Percentiles rank a stretch among this genome's conserved stretches.
Evolutionary conservation across 2,888 invertebrate genomes (phyloP).

Genomic region (Conops quadrifasciatus): DNA sequence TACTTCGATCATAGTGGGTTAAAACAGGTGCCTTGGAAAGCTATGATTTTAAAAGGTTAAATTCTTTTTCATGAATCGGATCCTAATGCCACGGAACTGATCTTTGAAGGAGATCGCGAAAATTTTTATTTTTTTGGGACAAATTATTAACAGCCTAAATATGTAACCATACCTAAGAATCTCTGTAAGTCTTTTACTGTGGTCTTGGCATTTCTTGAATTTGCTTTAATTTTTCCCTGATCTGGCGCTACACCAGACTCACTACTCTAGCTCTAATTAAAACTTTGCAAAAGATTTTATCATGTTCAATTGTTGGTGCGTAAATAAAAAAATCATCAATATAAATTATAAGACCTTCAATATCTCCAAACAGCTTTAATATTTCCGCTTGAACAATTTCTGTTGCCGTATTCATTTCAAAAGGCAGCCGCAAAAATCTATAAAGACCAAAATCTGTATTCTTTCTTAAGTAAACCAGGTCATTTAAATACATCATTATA

Average conservation of each 20-base stretch:
- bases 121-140: slow-evolving; percentile 37
- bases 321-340: slow-evolving; percentile 42
- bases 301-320: slow-evolving; percentile 33
- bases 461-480: no score
- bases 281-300: slow-evolving; percentile 34
- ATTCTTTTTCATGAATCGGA: slow-evolving; percentile 32
- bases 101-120: slow-evolving; percentile 37
- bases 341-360: slow-evolving; percentile 37
- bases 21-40: slow-evolving; percentile 31
- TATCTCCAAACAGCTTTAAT: slow-evolving; percentile 37
- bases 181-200: slow-evolving; percentile 29
- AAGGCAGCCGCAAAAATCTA: slow-evolving; percentile 41
- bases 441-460: slow-evolving; percentile 46
- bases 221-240: slow-evolving; percentile 29
- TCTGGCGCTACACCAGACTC: slow-evolving; percentile 31
- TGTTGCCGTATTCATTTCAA: slow-evolving; percentile 40
- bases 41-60: slow-evolving; percentile 36
- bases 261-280: slow-evolving; percentile 35
- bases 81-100: slow-evolving; percentile 38
- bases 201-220: slow-evolving; percentile 13
- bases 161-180: slow-evolving; percentile 42
- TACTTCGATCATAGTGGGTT: slow-evolving; percentile 21
- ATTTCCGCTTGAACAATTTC: slow-evolving; percentile 41
- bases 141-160: slow-evolving; percentile 40
- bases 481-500: no score